Conservation (phyloP, 2,113 vertebrate species). For the Psilopsiagon aurifrons region DNA sequence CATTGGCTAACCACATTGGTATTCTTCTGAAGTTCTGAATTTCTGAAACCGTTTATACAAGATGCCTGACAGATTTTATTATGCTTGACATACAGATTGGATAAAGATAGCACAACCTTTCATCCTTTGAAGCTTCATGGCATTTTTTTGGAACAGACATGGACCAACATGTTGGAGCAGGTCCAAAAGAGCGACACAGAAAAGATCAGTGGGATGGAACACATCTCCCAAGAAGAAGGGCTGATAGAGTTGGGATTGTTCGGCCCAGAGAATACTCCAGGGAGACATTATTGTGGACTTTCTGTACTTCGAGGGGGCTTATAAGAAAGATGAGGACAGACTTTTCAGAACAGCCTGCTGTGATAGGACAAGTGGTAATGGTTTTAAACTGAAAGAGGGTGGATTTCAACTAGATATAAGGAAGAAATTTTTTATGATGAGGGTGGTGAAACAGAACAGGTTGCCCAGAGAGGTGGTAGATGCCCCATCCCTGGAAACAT, state of each 20-base stretch:
- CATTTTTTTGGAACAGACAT: neutral
- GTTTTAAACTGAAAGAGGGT: neutral
- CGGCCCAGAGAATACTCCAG: neutral
- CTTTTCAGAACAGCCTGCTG: neutral
- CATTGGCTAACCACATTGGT: neutral
- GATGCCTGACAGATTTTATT: neutral
- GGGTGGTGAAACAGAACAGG: neutral
- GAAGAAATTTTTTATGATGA: neutral
- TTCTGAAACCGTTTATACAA: neutral
- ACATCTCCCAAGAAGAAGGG: too few species aligned
- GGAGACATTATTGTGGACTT: neutral
- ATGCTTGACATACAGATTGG: neutral
- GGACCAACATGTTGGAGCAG: neutral
- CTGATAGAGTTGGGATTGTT: neutral
- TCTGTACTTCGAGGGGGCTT: too few species aligned
- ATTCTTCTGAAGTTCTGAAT: neutral
- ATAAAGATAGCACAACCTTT: neutral
- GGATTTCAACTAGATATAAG: neutral
- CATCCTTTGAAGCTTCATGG: neutral
- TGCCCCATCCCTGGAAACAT: neutral
- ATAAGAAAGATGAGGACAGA: too few species aligned
- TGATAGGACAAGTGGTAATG: neutral
- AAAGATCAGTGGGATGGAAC: too few species aligned
- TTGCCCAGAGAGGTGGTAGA: neutral
- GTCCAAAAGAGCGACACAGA: neutral